These are phyloP conservation scores for Belgica antarctica DNA, from an alignment of 2,888 invertebrate genomes.

Conservation along the genomic window DNA sequence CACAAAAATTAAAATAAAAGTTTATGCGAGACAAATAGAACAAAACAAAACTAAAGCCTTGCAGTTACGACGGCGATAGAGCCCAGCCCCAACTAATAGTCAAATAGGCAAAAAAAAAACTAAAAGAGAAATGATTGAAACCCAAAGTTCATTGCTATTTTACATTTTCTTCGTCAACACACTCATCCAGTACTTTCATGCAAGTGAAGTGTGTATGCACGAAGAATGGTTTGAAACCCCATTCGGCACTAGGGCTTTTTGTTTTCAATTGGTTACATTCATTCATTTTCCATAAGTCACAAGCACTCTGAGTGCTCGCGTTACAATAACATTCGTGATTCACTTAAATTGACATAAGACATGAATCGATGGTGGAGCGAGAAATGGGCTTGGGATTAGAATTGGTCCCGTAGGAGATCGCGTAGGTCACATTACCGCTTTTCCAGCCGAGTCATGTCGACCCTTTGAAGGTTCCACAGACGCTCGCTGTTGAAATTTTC, in stretches of 20 bases:
- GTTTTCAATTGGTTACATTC: too few species aligned
- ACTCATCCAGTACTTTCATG: background rate
- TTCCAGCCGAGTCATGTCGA: background rate
- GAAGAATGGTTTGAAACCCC: too few species aligned
- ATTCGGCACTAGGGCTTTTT: too few species aligned
- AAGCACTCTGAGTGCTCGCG: background rate
- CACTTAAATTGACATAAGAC: too few species aligned
- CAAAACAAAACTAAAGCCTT: background rate
- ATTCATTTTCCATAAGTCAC: too few species aligned
- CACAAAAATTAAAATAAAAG: too few species aligned
- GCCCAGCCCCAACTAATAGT: background rate
- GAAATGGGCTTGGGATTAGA: too few species aligned
- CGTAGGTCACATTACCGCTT: background rate
- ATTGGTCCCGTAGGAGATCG: too few species aligned
- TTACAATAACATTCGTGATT: background rate
- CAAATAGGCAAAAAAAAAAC: background rate
- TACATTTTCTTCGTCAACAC: background rate
- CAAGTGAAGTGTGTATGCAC: too few species aligned
- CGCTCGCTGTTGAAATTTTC: too few species aligned
- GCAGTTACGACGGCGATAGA: background rate
- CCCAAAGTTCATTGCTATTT: constrained; percentile 19
- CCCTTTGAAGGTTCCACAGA: too few species aligned
- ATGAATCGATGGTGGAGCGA: too few species aligned
- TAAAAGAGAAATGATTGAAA: constrained; percentile 21
- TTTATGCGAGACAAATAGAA: background rate